These are phyloP conservation scores for Scaeva pyrastri DNA, from an alignment of 2,888 invertebrate species.

Conservation along the genomic window DNA sequence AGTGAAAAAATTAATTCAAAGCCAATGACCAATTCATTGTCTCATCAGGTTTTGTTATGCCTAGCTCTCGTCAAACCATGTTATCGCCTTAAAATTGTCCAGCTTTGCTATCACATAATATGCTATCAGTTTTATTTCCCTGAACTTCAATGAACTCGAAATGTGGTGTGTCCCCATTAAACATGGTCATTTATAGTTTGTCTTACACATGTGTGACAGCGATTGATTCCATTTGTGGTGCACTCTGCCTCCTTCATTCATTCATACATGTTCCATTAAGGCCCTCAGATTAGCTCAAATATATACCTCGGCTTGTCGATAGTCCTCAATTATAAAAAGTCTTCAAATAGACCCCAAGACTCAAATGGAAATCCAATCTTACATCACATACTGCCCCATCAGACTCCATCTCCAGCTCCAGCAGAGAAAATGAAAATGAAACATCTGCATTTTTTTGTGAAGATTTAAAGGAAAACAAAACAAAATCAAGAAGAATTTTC, in stretches of 20 bases:
- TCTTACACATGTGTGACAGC: constrained; percentile 11
- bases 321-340: constrained; percentile 51
- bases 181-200: constrained; percentile 12
- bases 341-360: constrained; percentile 15
- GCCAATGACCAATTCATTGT: neutral
- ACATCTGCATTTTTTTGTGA: constrained; percentile 49
- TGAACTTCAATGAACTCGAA: constrained; percentile 32
- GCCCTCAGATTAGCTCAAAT: constrained; percentile 20
- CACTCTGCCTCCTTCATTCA: neutral
- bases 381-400: neutral
- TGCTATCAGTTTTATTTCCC: neutral
- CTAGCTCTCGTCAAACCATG: too few species aligned
- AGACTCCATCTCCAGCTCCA: neutral
- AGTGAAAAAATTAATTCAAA: too few species aligned
- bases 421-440: constrained; percentile 9
- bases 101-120: neutral
- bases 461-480: neutral
- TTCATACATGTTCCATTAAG: neutral
- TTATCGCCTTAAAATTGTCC: neutral
- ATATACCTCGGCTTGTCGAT: constrained; percentile 45
- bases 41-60: neutral
- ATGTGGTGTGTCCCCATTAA: constrained; percentile 4
- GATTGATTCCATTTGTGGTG: constrained; percentile 67
- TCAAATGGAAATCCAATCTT: constrained; percentile 49
- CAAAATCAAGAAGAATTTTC: constrained; percentile 16